Conservation (phyloP, 2,888 invertebrate genomes). For the Ceramica pisi region DNA sequence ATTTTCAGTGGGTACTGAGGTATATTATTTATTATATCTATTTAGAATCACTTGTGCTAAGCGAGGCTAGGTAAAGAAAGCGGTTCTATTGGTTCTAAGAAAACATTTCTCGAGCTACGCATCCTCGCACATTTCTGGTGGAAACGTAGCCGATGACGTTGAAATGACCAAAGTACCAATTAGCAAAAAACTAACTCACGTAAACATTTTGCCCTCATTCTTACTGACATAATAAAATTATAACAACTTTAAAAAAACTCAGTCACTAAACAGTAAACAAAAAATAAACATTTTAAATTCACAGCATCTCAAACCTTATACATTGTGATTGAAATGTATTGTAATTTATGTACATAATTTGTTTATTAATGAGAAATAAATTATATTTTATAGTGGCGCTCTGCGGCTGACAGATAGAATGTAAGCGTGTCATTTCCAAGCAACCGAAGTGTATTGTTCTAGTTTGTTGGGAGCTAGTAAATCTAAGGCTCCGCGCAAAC, state of each 20-base stretch:
- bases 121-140: too few relatives aligned
- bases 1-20: too few relatives aligned
- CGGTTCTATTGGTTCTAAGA: too few relatives aligned
- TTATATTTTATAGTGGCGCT: constrained; percentile 39
- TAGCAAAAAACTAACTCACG: background rate
- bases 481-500: too few relatives aligned
- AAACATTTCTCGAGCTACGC: too few relatives aligned
- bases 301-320: constrained; percentile 9
- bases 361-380: constrained; percentile 44
- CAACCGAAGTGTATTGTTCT: constrained; percentile 14
- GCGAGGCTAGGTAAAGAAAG: too few relatives aligned
- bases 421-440: constrained; percentile 14
- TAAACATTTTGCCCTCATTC: background rate
- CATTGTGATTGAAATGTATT: constrained; percentile 57
- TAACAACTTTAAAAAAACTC: background rate
- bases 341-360: constrained; percentile 60
- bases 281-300: constrained; percentile 11
- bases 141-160: too few relatives aligned
- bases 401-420: constrained; percentile 26
- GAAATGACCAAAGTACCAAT: too few relatives aligned
- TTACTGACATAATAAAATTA: background rate
- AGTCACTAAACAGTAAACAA: background rate
- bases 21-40: too few relatives aligned
- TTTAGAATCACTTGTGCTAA: too few relatives aligned
- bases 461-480: background rate